These are phyloP conservation scores for Synaphobranchus kaupii DNA, from an alignment of 2,797 vertebrate genomes.

Conservation along the genomic window DNA sequence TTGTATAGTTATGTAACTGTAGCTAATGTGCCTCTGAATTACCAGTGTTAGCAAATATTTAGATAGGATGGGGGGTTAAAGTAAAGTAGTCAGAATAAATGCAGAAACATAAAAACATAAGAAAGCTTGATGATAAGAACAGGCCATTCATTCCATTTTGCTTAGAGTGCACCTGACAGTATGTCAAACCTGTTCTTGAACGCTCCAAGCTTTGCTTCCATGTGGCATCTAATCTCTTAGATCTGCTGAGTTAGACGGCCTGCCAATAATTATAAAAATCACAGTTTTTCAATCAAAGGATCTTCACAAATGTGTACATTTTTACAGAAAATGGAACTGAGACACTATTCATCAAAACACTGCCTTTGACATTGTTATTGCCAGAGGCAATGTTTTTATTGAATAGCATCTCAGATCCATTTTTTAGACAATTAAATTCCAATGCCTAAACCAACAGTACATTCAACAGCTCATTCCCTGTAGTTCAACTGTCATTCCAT, in stretches of 20 bases:
- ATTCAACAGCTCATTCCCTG: not conserved
- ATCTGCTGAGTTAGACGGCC: not conserved
- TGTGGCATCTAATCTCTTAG: not conserved
- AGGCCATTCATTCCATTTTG: not conserved
- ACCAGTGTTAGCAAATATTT: not conserved
- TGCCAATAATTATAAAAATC: not conserved
- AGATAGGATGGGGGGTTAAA: not conserved
- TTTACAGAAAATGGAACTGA: not conserved
- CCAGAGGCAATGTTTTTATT: not conserved
- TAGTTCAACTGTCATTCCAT: not conserved
- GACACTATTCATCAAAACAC: not conserved
- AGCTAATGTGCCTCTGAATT: no score
- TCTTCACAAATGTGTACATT: not conserved
- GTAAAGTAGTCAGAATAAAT: not conserved
- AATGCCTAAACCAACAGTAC: not conserved
- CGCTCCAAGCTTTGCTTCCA: not conserved
- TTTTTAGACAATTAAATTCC: not conserved
- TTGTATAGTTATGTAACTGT: not conserved
- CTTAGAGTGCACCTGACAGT: not conserved
- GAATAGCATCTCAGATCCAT: not conserved
- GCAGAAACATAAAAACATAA: not conserved
- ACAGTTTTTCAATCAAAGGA: not conserved
- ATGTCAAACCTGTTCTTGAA: not conserved
- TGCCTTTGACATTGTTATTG: not conserved
- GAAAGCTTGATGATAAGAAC: not conserved